A percentile compares a stretch with the other conserved stretches of the same genome.
phyloP scores from a whole-genome alignment of 2,797 vertebrate genomes.

The Pangasius mekongensis region DNA sequence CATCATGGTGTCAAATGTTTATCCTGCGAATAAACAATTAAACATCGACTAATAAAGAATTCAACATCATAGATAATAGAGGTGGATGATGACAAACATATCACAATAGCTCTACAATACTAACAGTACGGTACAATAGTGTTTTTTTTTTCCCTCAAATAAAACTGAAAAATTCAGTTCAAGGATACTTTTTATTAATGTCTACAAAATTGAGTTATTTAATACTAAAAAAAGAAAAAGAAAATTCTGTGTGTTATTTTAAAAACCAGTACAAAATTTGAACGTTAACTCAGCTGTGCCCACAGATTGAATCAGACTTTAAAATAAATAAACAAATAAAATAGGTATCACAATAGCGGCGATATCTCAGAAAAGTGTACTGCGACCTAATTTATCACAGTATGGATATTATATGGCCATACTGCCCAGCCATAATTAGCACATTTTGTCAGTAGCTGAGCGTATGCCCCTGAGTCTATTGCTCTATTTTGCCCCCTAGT shows the following conservation, averaged over 20 bases:
- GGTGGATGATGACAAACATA: not conserved
- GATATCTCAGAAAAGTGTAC: not conserved
- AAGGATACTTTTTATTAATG: not conserved
- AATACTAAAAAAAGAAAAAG: no score
- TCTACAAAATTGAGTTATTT: not conserved
- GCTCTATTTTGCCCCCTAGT: not conserved
- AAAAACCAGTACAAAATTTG: not conserved
- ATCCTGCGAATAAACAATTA: not conserved
- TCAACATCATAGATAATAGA: not conserved
- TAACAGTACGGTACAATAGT: no score
- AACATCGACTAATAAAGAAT: no score
- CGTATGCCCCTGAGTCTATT: not conserved
- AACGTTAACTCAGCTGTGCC: not conserved
- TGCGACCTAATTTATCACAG: not conserved
- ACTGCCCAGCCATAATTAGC: not conserved
- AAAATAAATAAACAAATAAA: not conserved
- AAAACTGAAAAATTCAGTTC: not conserved
- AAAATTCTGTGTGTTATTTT: not conserved
- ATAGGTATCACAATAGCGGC: not conserved
- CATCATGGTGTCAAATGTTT: not conserved
- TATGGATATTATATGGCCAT: not conserved
- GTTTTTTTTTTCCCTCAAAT: no score
- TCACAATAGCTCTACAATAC: not conserved
- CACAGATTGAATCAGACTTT: not conserved
- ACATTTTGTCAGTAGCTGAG: not conserved